phyloP scores from a whole-genome alignment of 2,888 invertebrate genomes.

The Latrodectus elegans region DNA sequence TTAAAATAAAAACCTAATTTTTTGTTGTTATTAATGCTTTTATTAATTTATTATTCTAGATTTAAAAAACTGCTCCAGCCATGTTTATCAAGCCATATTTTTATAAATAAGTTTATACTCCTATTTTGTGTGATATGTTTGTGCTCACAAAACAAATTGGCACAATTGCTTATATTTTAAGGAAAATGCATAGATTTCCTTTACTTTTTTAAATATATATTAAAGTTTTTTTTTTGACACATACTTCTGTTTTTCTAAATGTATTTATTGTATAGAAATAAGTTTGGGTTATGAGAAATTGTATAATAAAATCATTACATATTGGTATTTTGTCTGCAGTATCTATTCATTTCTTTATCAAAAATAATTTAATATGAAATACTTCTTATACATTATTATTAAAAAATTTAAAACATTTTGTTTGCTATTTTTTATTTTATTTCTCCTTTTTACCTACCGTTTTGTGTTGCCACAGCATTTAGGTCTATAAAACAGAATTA shows the following conservation, averaged over 20 bases:
- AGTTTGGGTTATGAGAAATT: constrained; percentile 44
- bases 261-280: constrained; percentile 43
- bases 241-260: constrained; percentile 35
- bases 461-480: not conserved
- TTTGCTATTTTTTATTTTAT: no score
- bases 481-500: no score
- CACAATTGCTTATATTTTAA: no score
- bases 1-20: no score
- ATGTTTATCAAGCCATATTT: constrained; percentile 37
- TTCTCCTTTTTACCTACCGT: no score
- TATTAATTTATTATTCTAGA: no score
- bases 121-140: not conserved
- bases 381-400: no score
- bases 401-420: no score
- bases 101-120: not conserved
- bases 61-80: not conserved
- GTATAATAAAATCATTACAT: constrained; percentile 62
- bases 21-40: no score
- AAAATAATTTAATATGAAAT: not conserved
- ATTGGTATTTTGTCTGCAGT: not conserved
- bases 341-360: not conserved
- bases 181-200: not conserved
- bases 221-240: not conserved
- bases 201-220: not conserved
- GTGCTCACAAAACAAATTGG: not conserved